Percentiles rank a stretch among this genome's conserved stretches.
These are phyloP conservation scores for Limosa lapponica DNA, from an alignment of 2,797 vertebrate genomes.

Conservation along the genomic window DNA sequence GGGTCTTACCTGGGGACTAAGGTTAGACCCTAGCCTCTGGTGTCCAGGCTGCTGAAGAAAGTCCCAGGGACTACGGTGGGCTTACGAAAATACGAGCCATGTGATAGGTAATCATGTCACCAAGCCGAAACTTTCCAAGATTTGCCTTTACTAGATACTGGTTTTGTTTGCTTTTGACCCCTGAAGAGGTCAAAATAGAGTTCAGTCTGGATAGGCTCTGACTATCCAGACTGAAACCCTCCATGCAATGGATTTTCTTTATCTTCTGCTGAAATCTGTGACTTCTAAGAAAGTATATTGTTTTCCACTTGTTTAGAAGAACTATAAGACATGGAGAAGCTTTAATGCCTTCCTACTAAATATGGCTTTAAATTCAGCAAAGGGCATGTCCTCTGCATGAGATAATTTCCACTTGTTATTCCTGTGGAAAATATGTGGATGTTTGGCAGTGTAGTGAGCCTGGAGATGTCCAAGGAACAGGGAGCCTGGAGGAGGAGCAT, in stretches of 20 bases:
- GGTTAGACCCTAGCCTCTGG: not conserved
- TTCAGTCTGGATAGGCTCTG: too few species aligned
- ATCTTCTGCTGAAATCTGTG: not conserved
- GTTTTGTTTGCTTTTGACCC: not conserved
- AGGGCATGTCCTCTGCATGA: not conserved
- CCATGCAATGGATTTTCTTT: not conserved
- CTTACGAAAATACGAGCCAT: not conserved
- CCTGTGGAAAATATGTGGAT: slow-evolving; percentile 22
- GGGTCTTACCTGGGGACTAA: not conserved
- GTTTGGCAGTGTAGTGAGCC: not conserved
- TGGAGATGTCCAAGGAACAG: not conserved
- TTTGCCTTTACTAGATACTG: not conserved
- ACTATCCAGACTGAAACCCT: not conserved
- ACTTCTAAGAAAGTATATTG: not conserved
- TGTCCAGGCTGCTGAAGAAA: not conserved
- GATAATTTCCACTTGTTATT: slow-evolving; percentile 24
- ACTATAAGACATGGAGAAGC: not conserved
- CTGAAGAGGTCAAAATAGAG: too few species aligned
- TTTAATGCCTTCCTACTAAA: not conserved
- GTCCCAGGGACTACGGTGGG: not conserved
- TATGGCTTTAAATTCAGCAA: slow-evolving; percentile 24
- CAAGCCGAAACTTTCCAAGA: not conserved
- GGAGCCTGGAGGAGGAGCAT: not conserved
- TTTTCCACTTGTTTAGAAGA: not conserved
- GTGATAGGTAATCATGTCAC: not conserved